phyloP scores from a whole-genome alignment of 2,797 vertebrate genomes.

The Hydrocynus forskahlii region DNA sequence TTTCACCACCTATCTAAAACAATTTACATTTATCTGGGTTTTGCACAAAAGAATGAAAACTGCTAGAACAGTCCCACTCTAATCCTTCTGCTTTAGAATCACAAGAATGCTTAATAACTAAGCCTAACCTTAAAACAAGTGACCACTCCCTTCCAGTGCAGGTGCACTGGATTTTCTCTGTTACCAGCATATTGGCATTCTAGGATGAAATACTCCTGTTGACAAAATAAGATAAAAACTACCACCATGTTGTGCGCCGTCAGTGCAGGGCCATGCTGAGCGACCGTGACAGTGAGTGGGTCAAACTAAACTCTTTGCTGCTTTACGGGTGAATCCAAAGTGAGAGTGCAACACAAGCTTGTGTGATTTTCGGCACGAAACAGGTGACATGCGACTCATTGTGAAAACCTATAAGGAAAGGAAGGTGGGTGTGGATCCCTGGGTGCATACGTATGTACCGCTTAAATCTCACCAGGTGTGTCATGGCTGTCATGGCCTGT shows the following conservation, averaged over 20 bases:
- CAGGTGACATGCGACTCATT: slow-evolving; percentile 41
- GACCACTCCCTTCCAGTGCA: background rate
- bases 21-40: no score
- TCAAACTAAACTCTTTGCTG: background rate
- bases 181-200: background rate
- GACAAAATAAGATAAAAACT: background rate
- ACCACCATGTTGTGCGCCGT: slow-evolving; percentile 44
- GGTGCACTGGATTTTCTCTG: no score
- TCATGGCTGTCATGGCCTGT: background rate
- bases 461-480: background rate
- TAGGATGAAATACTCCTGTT: background rate
- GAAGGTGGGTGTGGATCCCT: background rate
- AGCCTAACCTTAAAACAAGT: background rate
- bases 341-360: slow-evolving; percentile 29
- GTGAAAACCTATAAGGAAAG: background rate
- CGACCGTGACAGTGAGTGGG: slow-evolving; percentile 24
- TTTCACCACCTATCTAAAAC: no score
- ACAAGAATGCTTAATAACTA: background rate
- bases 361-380: slow-evolving; percentile 31
- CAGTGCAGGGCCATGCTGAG: slow-evolving; percentile 55
- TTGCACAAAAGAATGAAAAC: no score
- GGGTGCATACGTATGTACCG: background rate
- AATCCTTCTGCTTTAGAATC: background rate
- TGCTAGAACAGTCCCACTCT: no score
- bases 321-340: background rate